phyloP scores from a whole-genome alignment of 2,797 vertebrate species.

The Helarctos malayanus region DNA sequence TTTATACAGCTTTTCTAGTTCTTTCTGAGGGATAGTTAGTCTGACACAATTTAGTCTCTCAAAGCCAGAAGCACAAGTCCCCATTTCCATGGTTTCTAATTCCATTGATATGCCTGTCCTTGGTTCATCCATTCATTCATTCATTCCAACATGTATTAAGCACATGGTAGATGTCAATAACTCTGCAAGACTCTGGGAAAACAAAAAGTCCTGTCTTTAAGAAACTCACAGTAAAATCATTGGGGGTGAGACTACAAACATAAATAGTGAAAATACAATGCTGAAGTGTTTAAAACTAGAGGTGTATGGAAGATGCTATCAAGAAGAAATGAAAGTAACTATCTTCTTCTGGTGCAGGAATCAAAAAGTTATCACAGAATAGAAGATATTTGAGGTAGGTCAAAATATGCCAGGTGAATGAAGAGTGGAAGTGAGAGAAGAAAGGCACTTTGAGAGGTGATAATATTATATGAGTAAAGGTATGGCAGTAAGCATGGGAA shows the following conservation, averaged over 20 bases:
- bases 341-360: not conserved
- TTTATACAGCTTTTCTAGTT: conserved; percentile 35
- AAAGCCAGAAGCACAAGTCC: conserved; percentile 40
- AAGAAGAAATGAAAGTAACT: conserved; percentile 48
- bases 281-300: conserved; percentile 44
- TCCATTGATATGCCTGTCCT: not conserved
- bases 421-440: not conserved
- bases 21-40: not conserved
- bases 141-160: not conserved
- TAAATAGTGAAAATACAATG: conserved; percentile 50
- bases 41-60: conserved; percentile 14
- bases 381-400: conserved; percentile 16
- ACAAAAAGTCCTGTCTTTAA: not conserved
- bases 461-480: conserved; percentile 6
- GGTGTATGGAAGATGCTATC: not conserved
- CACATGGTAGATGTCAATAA: conserved; percentile 12
- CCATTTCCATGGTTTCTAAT: conserved; percentile 52
- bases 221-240: conserved; percentile 51
- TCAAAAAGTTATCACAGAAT: conserved; percentile 49
- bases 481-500: not conserved
- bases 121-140: conserved; percentile 11
- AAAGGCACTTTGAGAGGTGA: not conserved
- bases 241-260: not conserved
- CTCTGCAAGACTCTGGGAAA: conserved; percentile 32
- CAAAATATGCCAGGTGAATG: conserved; percentile 49